phyloP scores from a whole-genome alignment of 2,113 vertebrate species.

The Arenaria interpres region DNA sequence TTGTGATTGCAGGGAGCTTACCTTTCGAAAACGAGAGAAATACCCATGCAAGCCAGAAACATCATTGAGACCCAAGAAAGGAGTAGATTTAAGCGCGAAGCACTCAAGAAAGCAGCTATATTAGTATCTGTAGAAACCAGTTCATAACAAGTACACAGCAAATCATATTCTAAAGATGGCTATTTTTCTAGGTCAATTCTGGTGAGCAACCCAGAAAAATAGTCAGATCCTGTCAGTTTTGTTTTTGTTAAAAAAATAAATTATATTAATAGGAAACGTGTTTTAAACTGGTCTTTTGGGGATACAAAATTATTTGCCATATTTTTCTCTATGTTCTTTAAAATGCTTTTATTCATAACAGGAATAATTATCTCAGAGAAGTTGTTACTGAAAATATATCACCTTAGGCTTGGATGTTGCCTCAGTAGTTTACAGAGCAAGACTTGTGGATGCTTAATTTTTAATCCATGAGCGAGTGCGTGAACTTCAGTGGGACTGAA shows the following conservation, averaged over 20 bases:
- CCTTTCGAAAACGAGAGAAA: not conserved
- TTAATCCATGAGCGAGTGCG: not conserved
- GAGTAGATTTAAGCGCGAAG: not conserved
- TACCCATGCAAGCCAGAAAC: not conserved
- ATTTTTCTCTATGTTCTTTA: not conserved
- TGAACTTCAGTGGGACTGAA: not conserved
- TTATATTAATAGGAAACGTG: not conserved
- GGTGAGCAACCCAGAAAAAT: not conserved
- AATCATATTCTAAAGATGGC: not conserved
- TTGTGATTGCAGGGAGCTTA: not conserved
- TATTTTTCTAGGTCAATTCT: not conserved
- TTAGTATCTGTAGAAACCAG: not conserved
- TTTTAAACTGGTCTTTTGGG: not conserved
- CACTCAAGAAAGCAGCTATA: not conserved
- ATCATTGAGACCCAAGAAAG: not conserved
- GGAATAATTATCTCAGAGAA: not conserved
- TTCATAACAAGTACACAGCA: not conserved
- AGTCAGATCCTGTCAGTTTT: not conserved
- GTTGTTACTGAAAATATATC: not conserved
- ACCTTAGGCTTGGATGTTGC: not conserved
- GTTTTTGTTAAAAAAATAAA: not conserved
- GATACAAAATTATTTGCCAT: not conserved
- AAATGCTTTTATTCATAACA: not conserved
- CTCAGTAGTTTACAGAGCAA: not conserved
- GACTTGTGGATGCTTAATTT: not conserved